These are phyloP conservation scores for Drosophila kohkoa DNA, from an alignment of 1,140 invertebrate genomes.

Conservation along the genomic window DNA sequence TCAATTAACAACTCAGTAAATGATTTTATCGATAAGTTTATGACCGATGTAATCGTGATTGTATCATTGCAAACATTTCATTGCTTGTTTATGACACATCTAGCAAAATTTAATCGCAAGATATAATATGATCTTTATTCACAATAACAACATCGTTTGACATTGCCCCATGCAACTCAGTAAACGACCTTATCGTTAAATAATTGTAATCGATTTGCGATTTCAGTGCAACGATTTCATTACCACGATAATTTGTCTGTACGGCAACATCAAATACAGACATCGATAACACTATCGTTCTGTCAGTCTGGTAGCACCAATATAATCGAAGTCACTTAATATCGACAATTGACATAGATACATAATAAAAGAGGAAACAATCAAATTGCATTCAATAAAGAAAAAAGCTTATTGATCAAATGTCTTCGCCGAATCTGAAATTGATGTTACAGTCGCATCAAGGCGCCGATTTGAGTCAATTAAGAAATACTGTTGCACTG, in stretches of 20 bases:
- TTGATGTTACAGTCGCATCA: not conserved
- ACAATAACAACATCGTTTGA: too few species aligned
- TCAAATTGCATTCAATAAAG: not conserved
- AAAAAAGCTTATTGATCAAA: conserved; percentile 3
- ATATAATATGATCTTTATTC: too few species aligned
- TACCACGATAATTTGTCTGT: conserved; percentile 2
- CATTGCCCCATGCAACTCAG: too few species aligned
- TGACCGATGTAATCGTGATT: too few species aligned
- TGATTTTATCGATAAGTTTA: not conserved
- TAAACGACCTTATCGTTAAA: not conserved
- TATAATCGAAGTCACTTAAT: conserved; percentile 1
- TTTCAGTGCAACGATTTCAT: not conserved
- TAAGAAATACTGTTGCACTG: not conserved
- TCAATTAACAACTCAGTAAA: too few species aligned
- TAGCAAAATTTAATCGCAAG: too few species aligned
- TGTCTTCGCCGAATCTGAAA: conserved; percentile 1
- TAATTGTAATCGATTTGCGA: not conserved
- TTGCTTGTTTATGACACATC: too few species aligned
- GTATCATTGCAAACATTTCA: too few species aligned
- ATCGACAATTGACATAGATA: too few species aligned
- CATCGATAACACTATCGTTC: conserved; percentile 32
- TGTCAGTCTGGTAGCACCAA: conserved; percentile 9
- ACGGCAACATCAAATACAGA: conserved; percentile 22
- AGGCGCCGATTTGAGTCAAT: not conserved
- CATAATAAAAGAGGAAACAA: not conserved